Percentiles rank a stretch among this genome's conserved stretches.
These are phyloP conservation scores for Helogale parvula DNA, from an alignment of 2,113 vertebrate species.

Conservation along the genomic window DNA sequence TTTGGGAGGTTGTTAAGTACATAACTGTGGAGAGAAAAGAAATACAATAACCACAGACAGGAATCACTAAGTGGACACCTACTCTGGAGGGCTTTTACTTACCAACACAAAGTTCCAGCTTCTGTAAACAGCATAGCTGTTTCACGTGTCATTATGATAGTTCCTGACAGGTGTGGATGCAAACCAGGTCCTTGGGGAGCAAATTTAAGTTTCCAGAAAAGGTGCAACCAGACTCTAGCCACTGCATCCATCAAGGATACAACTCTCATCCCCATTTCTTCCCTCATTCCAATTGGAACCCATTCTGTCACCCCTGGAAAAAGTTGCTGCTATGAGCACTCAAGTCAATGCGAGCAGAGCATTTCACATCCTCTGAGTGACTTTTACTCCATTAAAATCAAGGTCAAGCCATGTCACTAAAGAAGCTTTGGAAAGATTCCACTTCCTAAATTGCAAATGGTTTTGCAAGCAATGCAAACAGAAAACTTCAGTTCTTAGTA, in stretches of 20 bases:
- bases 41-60: background rate
- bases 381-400: conserved; percentile 39
- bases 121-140: background rate
- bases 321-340: background rate
- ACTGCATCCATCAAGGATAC: background rate
- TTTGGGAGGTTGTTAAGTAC: conserved; percentile 45
- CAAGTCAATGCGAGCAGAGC: background rate
- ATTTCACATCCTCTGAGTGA: background rate
- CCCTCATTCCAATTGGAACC: background rate
- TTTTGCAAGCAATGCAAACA: conserved; percentile 41
- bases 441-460: conserved; percentile 49
- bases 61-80: background rate
- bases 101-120: background rate
- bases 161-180: background rate
- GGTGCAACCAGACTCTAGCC: background rate
- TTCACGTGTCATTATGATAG: background rate
- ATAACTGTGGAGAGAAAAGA: conserved; percentile 38
- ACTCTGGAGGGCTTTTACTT: conserved; percentile 24
- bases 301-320: background rate
- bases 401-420: conserved; percentile 37
- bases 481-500: conserved; percentile 27
- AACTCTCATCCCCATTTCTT: background rate
- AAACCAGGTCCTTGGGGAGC: background rate
- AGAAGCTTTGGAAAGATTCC: conserved; percentile 31
- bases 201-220: conserved; percentile 1